phyloP scores from a whole-genome alignment of 2,797 vertebrate genomes.

The Scolopax rusticola region DNA sequence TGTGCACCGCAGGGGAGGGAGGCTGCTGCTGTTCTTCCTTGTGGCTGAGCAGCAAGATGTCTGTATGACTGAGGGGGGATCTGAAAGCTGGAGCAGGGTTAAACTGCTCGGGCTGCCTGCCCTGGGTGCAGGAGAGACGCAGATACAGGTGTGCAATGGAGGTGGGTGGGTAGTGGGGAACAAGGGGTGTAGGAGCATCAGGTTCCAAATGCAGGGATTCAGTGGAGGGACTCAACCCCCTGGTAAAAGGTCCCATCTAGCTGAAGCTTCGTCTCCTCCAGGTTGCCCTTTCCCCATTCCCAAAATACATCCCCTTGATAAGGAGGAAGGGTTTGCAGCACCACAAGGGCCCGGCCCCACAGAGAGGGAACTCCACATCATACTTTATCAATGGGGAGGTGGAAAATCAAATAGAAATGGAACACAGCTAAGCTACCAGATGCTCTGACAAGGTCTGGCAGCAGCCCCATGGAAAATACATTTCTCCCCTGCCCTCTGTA shows the following conservation, averaged over 20 bases:
- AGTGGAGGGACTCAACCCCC: not conserved
- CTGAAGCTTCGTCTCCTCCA: not conserved
- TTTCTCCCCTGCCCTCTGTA: not conserved
- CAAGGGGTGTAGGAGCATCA: accelerated
- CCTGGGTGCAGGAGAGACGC: accelerated
- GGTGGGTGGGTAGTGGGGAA: not conserved
- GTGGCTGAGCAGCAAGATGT: not conserved
- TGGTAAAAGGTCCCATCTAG: too few species aligned
- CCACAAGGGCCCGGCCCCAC: accelerated
- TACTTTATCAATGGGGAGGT: not conserved
- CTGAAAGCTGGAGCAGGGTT: not conserved
- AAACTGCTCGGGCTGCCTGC: not conserved
- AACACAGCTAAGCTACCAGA: not conserved
- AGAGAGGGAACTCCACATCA: not conserved
- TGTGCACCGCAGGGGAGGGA: not conserved
- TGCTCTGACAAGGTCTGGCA: not conserved
- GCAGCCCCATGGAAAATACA: not conserved
- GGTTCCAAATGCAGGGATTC: not conserved
- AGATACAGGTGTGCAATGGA: not conserved
- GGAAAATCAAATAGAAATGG: not conserved
- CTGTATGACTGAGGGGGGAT: not conserved
- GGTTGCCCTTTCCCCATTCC: too few species aligned
- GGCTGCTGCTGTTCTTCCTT: not conserved
- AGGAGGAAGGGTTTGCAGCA: not conserved
- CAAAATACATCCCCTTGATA: not conserved